These are phyloP conservation scores for Drosophila birchii DNA, from an alignment of 2,888 invertebrate species.

Conservation along the genomic window DNA sequence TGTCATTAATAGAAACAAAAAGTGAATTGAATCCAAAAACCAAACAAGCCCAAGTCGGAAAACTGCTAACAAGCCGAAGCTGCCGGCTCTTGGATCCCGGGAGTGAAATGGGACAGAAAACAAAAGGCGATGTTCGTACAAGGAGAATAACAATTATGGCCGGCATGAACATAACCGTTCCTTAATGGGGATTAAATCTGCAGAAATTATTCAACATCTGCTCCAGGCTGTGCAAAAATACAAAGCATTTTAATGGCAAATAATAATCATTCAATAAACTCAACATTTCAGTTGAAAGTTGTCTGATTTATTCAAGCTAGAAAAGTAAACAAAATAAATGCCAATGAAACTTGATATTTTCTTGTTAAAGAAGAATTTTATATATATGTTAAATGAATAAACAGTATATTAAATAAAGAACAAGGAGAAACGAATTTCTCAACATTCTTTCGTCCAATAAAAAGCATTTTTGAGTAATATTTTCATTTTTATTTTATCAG, in stretches of 20 bases:
- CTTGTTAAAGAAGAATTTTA: neutral
- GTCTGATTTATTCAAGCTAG: conserved; percentile 1
- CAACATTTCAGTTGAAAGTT: conserved; percentile 1
- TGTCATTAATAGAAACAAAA: conserved; percentile 55
- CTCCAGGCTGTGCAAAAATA: conserved; percentile 25
- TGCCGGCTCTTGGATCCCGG: conserved; percentile 18
- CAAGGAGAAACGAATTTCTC: neutral
- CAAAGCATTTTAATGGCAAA: conserved; percentile 23
- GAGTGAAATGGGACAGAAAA: conserved; percentile 31
- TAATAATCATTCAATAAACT: conserved; percentile 19
- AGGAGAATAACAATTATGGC: conserved; percentile 76
- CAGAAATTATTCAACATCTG: conserved; percentile 36
- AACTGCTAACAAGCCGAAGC: conserved; percentile 27
- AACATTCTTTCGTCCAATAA: neutral
- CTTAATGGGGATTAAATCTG: conserved; percentile 46
- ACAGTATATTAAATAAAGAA: neutral
- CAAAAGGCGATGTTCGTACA: conserved; percentile 70
- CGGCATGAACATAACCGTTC: conserved; percentile 38
- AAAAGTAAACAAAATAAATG: neutral
- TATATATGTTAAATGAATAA: neutral
- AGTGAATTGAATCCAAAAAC: conserved; percentile 54
- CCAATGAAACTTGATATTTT: neutral
- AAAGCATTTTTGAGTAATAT: too few relatives aligned
- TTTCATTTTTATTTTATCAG: neutral
- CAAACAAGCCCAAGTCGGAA: conserved; percentile 26